These are phyloP conservation scores for Palythoa grandis DNA, from an alignment of 92 coral and sea anemone species.

Conservation along the genomic window DNA sequence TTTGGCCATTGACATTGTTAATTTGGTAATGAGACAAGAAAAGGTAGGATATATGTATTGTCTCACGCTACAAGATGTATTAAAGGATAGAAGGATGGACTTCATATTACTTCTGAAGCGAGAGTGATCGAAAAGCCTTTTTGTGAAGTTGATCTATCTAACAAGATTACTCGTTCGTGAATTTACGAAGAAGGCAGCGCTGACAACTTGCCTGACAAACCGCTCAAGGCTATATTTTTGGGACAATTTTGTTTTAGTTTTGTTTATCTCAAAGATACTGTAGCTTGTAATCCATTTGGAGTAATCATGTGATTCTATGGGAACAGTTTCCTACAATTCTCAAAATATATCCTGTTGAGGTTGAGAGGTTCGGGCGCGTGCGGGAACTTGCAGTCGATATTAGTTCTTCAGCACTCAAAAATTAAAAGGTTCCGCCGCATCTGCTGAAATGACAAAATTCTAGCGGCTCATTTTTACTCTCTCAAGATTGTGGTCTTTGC, in stretches of 20 bases:
- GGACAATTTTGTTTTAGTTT: neutral
- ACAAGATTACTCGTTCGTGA: neutral
- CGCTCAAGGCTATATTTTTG: neutral
- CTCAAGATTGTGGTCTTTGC: slow-evolving; percentile 3
- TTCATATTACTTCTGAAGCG: neutral
- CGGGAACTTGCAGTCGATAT: neutral
- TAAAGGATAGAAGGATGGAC: neutral
- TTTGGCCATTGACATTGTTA: neutral
- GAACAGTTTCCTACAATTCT: neutral
- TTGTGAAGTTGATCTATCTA: neutral
- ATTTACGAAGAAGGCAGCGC: neutral
- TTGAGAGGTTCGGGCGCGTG: neutral
- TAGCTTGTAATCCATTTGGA: neutral
- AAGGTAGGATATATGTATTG: neutral
- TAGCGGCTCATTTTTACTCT: slow-evolving; percentile 9
- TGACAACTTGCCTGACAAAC: neutral
- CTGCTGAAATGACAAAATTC: slow-evolving; percentile 9
- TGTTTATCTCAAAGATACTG: neutral
- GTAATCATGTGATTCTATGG: slow-evolving; percentile 2
- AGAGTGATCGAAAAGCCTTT: neutral
- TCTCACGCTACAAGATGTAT: neutral
- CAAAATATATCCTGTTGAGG: neutral
- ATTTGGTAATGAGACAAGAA: slow-evolving; percentile 3
- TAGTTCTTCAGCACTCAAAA: slow-evolving; percentile 39
- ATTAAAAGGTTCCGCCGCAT: slow-evolving; percentile 19